Evolutionary conservation across 2,113 vertebrate species (phyloP).

Genomic region (Eudyptes chrysolophus): DNA sequence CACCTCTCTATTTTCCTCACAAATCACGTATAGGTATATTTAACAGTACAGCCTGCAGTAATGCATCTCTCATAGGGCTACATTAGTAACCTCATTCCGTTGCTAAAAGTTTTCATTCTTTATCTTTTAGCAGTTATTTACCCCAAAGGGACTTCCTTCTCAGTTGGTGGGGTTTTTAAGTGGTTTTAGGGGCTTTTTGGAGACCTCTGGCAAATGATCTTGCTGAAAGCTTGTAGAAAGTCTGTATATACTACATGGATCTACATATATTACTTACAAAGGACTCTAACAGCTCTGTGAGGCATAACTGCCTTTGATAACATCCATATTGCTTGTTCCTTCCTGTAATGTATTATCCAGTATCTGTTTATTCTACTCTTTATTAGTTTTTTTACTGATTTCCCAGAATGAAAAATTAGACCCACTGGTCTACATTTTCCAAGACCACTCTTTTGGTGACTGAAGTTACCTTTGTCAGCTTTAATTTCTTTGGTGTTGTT

Average conservation of each 20-base stretch:
- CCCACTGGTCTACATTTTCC: neutral
- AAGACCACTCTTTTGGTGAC: neutral
- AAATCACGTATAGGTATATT: neutral
- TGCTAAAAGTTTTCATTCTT: neutral
- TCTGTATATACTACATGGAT: neutral
- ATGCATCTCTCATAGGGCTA: neutral
- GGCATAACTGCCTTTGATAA: neutral
- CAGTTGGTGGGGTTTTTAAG: neutral
- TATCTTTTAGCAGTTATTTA: neutral
- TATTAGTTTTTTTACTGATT: neutral
- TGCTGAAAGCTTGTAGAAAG: neutral
- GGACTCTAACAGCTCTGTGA: neutral
- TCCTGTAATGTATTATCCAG: neutral
- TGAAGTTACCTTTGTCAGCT: neutral
- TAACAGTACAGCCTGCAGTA: neutral
- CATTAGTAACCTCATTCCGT: neutral
- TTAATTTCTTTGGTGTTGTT: neutral
- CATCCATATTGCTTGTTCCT: neutral
- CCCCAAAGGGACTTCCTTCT: neutral
- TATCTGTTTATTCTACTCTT: neutral
- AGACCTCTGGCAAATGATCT: neutral
- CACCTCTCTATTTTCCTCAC: neutral
- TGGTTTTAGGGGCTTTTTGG: neutral
- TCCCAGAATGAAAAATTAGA: neutral
- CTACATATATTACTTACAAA: neutral